phyloP scores from a whole-genome alignment of 2,797 vertebrate species.

The Podarcis lilfordi region DNA sequence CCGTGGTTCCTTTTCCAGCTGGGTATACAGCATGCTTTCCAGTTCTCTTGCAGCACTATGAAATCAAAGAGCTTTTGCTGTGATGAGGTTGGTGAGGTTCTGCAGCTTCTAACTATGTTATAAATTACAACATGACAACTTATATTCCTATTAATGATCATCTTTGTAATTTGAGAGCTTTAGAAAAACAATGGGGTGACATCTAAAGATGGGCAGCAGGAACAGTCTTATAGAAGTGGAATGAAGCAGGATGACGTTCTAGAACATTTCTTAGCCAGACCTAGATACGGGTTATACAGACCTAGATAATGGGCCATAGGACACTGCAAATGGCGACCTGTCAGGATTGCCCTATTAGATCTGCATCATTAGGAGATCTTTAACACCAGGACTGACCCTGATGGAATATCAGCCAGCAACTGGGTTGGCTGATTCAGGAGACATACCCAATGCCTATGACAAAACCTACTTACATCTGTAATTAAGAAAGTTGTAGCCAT shows the following conservation, averaged over 20 bases:
- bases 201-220: background rate
- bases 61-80: slow-evolving; percentile 60
- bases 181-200: background rate
- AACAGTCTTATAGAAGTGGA: background rate
- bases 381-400: too few species aligned
- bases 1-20: slow-evolving; percentile 50
- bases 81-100: slow-evolving; percentile 19
- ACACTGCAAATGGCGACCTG: too few species aligned
- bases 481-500: too few species aligned
- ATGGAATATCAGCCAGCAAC: too few species aligned
- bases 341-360: too few species aligned
- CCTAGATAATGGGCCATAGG: too few species aligned
- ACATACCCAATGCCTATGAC: too few species aligned
- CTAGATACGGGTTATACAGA: background rate
- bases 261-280: background rate
- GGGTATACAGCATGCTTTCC: slow-evolving; percentile 54
- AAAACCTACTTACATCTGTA: too few species aligned
- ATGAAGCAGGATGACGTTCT: background rate
- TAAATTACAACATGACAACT: background rate
- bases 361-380: too few species aligned
- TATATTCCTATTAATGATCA: slow-evolving; percentile 12
- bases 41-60: slow-evolving; percentile 44
- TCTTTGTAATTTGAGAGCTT: background rate
- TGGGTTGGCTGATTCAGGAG: too few species aligned
- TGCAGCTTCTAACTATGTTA: slow-evolving; percentile 25